These are phyloP conservation scores for Nicator chloris DNA, from an alignment of 2,113 vertebrate species.

Conservation along the genomic window DNA sequence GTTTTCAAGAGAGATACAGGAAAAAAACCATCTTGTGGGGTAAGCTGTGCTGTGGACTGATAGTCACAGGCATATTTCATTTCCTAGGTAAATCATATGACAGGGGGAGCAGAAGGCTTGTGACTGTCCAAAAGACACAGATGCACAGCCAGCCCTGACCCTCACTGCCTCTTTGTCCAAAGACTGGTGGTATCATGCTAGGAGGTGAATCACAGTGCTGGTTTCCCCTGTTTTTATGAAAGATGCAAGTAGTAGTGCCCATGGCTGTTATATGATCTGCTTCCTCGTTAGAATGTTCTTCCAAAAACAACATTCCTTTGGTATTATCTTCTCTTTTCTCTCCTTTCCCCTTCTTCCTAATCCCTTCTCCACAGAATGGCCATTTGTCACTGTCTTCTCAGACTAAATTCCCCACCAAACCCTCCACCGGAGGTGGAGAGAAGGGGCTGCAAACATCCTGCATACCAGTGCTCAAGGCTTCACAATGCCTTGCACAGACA, in stretches of 20 bases:
- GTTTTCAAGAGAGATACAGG: neutral
- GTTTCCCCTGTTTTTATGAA: slow-evolving; percentile 1
- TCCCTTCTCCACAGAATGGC: neutral
- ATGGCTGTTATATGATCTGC: slow-evolving; percentile 21
- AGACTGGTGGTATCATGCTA: neutral
- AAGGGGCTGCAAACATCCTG: neutral
- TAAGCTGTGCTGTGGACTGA: neutral
- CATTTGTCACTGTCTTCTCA: slow-evolving; percentile 16
- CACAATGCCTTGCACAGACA: neutral
- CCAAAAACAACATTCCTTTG: slow-evolving; percentile 50
- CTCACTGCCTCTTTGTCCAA: neutral
- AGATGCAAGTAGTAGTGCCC: slow-evolving; percentile 8
- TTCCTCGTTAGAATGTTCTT: slow-evolving; percentile 31
- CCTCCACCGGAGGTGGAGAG: neutral
- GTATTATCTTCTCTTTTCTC: slow-evolving; percentile 26
- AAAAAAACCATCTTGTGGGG: neutral
- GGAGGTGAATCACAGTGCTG: neutral
- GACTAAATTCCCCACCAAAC: neutral
- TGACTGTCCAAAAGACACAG: neutral
- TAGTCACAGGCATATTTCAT: neutral
- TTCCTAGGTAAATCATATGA: neutral
- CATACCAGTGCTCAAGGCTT: neutral
- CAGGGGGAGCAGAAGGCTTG: neutral
- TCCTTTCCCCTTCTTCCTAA: neutral
- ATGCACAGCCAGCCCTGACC: neutral